A percentile compares a stretch with the other conserved stretches of the same genome.
Conservation (phyloP, 2,797 vertebrate genomes). For the Rhinogobio ventralis region DNA sequence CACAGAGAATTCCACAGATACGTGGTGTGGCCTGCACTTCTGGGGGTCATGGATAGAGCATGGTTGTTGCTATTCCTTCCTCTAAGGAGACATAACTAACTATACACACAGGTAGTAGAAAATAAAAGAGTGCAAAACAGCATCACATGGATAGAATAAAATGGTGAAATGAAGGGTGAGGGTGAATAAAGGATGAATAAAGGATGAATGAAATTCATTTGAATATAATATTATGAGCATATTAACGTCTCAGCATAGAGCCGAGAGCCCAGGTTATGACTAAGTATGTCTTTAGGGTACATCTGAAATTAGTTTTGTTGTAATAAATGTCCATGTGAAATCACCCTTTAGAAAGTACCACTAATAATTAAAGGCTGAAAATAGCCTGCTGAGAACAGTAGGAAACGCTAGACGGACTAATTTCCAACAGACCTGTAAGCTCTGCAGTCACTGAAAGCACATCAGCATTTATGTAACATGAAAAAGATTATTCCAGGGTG, state of each 20-base stretch:
- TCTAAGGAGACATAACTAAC: neutral
- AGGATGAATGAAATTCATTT: neutral
- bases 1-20: constrained; percentile 51
- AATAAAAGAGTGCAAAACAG: neutral
- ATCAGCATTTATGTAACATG: constrained; percentile 41
- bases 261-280: neutral
- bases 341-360: neutral
- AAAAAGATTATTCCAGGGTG: constrained; percentile 5
- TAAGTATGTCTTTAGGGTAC: neutral
- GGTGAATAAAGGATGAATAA: too few relatives aligned
- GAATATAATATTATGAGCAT: neutral
- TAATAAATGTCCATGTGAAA: neutral
- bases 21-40: constrained; percentile 17
- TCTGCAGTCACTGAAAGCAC: constrained; percentile 22
- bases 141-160: neutral
- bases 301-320: neutral
- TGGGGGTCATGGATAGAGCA: neutral
- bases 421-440: constrained; percentile 4
- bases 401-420: neutral
- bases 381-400: neutral
- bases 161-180: neutral
- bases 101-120: neutral
- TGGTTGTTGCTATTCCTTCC: neutral
- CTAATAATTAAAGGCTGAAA: constrained; percentile 9
- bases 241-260: neutral